These are phyloP conservation scores for Thera obeliscata DNA, from an alignment of 2,888 invertebrate genomes.

Conservation along the genomic window DNA sequence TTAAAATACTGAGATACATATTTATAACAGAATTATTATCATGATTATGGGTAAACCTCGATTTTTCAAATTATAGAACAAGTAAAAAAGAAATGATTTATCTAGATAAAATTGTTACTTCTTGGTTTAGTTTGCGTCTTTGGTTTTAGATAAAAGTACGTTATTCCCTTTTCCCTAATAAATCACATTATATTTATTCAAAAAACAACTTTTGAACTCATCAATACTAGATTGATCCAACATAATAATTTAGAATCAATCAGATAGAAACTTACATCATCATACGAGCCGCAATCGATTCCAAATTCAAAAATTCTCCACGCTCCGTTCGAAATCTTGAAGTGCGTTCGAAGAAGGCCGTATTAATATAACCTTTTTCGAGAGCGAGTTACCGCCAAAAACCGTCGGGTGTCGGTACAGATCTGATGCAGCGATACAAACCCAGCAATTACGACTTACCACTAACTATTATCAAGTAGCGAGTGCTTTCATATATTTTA, in stretches of 20 bases:
- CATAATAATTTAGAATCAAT: conserved; percentile 16
- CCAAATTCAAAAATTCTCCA: conserved; percentile 54
- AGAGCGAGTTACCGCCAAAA: conserved; percentile 62
- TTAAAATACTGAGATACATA: too few relatives aligned
- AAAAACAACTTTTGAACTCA: neutral
- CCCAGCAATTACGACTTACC: conserved; percentile 77
- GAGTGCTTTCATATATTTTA: conserved; percentile 81
- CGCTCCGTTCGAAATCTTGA: conserved; percentile 46
- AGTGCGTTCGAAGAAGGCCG: conserved; percentile 43
- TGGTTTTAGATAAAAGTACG: too few relatives aligned
- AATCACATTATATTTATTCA: neutral
- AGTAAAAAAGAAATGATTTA: too few relatives aligned
- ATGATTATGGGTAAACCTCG: too few relatives aligned
- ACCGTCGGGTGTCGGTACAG: conserved; percentile 63
- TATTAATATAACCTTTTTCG: conserved; percentile 21
- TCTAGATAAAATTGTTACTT: too few relatives aligned
- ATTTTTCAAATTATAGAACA: too few relatives aligned
- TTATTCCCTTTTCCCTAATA: too few relatives aligned
- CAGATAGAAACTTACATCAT: conserved; percentile 7
- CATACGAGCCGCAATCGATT: conserved; percentile 47
- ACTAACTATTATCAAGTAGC: conserved; percentile 83
- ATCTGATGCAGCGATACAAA: conserved; percentile 70
- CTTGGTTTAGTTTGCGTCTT: too few relatives aligned
- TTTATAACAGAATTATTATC: too few relatives aligned
- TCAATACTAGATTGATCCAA: conserved; percentile 22